phyloP scores from a whole-genome alignment of 1,140 invertebrate genomes.

The Manduca sexta region DNA sequence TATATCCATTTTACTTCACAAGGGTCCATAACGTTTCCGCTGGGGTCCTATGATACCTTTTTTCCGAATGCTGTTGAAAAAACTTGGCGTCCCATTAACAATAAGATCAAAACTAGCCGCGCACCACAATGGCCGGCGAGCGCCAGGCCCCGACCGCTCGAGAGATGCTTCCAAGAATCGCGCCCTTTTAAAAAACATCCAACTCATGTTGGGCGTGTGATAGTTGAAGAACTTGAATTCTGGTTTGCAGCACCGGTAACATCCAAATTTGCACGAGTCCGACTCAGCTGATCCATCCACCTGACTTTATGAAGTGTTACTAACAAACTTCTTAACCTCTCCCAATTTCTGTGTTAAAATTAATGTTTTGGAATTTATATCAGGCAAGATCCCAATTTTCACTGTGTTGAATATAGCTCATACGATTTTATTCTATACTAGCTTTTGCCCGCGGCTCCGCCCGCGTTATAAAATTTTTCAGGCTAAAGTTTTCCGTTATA shows the following conservation, averaged over 20 bases:
- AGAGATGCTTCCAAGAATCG: constrained; percentile 62
- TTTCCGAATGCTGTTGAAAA: constrained; percentile 60
- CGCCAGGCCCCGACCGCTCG: constrained; percentile 62
- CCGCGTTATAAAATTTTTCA: no score
- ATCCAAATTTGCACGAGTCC: background rate
- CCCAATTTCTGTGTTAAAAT: no score
- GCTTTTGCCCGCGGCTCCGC: no score
- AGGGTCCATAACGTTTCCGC: constrained; percentile 68
- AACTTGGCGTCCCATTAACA: constrained; percentile 71
- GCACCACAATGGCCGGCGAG: constrained; percentile 62
- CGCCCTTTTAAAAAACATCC: constrained; percentile 61
- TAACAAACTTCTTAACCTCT: no score
- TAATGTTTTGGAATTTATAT: no score
- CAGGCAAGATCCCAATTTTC: no score
- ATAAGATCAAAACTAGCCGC: constrained; percentile 73
- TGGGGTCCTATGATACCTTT: constrained; percentile 67
- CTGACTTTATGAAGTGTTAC: no score
- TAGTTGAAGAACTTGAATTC: constrained; percentile 56
- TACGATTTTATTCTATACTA: no score
- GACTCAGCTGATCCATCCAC: no score
- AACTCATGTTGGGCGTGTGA: constrained; percentile 63
- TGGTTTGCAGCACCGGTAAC: constrained; percentile 4
- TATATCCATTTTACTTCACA: constrained; percentile 67
- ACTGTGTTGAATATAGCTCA: no score
- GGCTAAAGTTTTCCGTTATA: no score